Evolutionary conservation across 2,797 vertebrate species (phyloP).

Genomic region (Myripristis jacobus): DNA sequence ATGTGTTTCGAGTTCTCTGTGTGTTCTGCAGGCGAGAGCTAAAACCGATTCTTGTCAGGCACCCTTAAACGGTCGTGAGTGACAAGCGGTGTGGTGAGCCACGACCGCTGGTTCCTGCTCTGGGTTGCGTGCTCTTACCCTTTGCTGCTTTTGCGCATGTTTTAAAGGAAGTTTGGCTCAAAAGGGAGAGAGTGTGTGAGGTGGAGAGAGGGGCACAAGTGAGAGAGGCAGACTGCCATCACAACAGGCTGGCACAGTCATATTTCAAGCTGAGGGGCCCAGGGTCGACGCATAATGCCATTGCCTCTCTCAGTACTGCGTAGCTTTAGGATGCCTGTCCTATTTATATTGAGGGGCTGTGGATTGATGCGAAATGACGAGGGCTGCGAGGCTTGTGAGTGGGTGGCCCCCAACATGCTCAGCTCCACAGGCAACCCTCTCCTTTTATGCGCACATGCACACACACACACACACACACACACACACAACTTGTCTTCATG

Average conservation of each 20-base stretch:
- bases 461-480: slow-evolving; percentile 22
- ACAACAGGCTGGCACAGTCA: slow-evolving; percentile 59
- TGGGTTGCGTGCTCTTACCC: neutral
- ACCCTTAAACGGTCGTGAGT: slow-evolving; percentile 16
- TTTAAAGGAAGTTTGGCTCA: neutral
- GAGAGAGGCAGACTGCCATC: slow-evolving; percentile 45
- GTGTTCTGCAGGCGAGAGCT: slow-evolving; percentile 6
- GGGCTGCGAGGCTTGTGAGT: slow-evolving; percentile 80
- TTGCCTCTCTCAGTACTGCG: slow-evolving; percentile 68
- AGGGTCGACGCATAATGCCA: slow-evolving; percentile 75
- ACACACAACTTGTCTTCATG: slow-evolving; percentile 71
- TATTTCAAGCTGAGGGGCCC: slow-evolving; percentile 71
- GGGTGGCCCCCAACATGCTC: slow-evolving; percentile 83
- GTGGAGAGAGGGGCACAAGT: slow-evolving; percentile 20
- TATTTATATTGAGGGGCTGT: slow-evolving; percentile 85
- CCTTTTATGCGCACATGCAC: slow-evolving; percentile 47
- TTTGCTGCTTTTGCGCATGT: neutral
- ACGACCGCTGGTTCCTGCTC: neutral
- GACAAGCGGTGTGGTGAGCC: neutral
- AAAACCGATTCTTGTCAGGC: slow-evolving; percentile 34
- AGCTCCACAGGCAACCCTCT: slow-evolving; percentile 78
- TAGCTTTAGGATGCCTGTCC: slow-evolving; percentile 83
- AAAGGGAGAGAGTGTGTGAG: neutral
- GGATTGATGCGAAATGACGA: slow-evolving; percentile 87
- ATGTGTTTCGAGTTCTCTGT: slow-evolving; percentile 29